Evolutionary conservation across 2,888 invertebrate species (phyloP).

Genomic region (Cephus nigrinus): DNA sequence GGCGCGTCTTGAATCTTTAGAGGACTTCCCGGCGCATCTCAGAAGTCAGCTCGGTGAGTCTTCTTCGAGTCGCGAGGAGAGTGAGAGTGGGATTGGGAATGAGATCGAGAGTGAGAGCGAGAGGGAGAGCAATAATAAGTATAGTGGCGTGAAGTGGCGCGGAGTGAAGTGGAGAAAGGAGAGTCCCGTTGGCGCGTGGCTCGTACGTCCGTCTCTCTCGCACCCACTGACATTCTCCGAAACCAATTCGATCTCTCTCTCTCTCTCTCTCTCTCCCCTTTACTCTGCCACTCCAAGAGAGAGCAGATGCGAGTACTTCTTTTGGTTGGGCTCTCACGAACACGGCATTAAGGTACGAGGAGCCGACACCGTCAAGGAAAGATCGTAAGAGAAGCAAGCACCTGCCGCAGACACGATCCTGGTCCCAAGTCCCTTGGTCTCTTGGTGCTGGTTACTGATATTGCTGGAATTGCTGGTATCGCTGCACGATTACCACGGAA

Average conservation of each 20-base stretch:
- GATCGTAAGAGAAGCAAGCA: conserved; percentile 48
- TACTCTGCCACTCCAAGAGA: conserved; percentile 25
- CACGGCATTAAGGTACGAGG: conserved; percentile 22
- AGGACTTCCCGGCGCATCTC: conserved; percentile 20
- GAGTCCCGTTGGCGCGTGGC: conserved; percentile 60
- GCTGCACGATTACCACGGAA: background rate
- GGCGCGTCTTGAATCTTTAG: conserved; percentile 32
- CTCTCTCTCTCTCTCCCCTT: conserved; percentile 9
- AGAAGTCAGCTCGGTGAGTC: background rate
- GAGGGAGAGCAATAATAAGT: background rate
- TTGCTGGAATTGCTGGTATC: background rate
- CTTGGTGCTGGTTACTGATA: background rate
- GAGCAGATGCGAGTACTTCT: conserved; percentile 40
- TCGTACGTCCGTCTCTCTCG: conserved; percentile 30
- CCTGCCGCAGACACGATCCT: conserved; percentile 46
- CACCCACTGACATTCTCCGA: background rate
- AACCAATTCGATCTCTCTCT: conserved; percentile 10
- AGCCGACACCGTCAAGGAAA: conserved; percentile 33
- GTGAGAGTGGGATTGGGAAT: conserved; percentile 25
- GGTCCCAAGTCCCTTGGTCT: conserved; percentile 10
- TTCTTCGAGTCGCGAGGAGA: conserved; percentile 31
- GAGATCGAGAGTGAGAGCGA: conserved; percentile 15
- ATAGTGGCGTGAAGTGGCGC: background rate
- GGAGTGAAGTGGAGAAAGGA: conserved; percentile 20
- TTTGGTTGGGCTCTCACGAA: conserved; percentile 27